These are phyloP conservation scores for Tenthredo notha DNA, from an alignment of 2,888 invertebrate species.

Conservation along the genomic window DNA sequence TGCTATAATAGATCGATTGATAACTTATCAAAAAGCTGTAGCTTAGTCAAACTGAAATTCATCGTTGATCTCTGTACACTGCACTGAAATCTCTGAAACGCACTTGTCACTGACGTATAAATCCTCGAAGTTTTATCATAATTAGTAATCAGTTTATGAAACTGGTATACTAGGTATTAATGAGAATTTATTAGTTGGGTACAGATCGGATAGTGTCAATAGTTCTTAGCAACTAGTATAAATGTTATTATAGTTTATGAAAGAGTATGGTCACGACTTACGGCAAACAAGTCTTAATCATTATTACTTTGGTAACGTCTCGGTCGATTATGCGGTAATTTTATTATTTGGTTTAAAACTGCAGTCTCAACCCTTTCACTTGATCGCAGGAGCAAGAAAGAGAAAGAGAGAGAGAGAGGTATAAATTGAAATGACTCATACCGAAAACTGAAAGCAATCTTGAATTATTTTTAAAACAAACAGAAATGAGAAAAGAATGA, in stretches of 20 bases:
- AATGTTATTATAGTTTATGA: not conserved
- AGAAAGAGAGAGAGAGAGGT: not conserved
- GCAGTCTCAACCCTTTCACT: slow-evolving; percentile 16
- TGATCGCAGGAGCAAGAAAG: not conserved
- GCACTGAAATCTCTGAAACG: not conserved
- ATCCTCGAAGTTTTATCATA: not conserved
- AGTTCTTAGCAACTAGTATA: not conserved
- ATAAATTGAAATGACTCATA: not conserved
- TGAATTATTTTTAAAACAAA: not conserved
- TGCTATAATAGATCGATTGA: not conserved
- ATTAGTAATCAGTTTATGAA: slow-evolving; percentile 4
- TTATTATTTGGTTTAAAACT: not conserved
- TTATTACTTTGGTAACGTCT: slow-evolving; percentile 31
- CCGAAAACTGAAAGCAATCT: not conserved
- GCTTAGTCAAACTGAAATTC: not conserved
- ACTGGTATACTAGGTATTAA: not conserved
- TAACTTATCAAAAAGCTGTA: not conserved
- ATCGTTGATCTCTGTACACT: not conserved
- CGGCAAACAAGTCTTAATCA: slow-evolving; percentile 1
- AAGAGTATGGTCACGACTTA: slow-evolving; percentile 28
- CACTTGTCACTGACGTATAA: not conserved
- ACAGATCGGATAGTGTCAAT: slow-evolving; percentile 1
- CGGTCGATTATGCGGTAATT: not conserved
- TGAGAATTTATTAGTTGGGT: not conserved
- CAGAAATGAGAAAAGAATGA: not conserved